Base-by-base conservation (phyloP, 2,797 vertebrate genomes). In the Lithobates pipiens region DNA sequence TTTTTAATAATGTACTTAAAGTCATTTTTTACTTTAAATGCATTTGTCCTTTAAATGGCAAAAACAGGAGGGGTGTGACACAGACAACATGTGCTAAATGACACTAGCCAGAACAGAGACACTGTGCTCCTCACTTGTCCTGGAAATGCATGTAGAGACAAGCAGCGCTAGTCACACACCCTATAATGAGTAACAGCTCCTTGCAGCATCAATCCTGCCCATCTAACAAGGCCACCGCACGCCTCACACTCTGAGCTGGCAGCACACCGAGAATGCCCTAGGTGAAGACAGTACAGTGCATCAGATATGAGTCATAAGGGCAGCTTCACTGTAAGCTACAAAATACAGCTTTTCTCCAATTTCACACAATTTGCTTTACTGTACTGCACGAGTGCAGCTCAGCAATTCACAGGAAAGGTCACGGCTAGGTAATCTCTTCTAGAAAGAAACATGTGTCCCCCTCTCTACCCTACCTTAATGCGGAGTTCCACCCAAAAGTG, bases 81-180 rank as follows among this genome's bases (percentile, higher is more conserved):
- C 9, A 39, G 5, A 36, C 39, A 42, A 36, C 32, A 42, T 71
- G 73, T 78, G 54, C 80, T 82, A 50, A 74, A 44, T 80, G 15
- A 75, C 80, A 50, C 80, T 83, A 87, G 75, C 76, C 76, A 83
- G 82, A 83, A 87, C 79, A 77, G 25, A 61, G 21, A 77, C 85
- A 67, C 29, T 44, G 21, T 67, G 42, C 61, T 57, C 25, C 3
- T 42, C 50, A 32, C 78, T 82, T 57, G 65, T 70, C 18, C 46
- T 67, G 36, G 34, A 29, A 88, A 36, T 18, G 23, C 83, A 25
- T 81, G 82, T 72, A 34, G 34, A 67, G 82, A 68, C 82, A 88
- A 67, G 77, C 78, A 29, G 36, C 69, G 7, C 78, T 10, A 25
- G 44, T 23, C 72, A 84, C 71, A 80, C 83, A 77, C 76, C 76